Base-by-base conservation (phyloP, 1,140 invertebrate genomes). In the Caenorhabditis latens region DNA sequence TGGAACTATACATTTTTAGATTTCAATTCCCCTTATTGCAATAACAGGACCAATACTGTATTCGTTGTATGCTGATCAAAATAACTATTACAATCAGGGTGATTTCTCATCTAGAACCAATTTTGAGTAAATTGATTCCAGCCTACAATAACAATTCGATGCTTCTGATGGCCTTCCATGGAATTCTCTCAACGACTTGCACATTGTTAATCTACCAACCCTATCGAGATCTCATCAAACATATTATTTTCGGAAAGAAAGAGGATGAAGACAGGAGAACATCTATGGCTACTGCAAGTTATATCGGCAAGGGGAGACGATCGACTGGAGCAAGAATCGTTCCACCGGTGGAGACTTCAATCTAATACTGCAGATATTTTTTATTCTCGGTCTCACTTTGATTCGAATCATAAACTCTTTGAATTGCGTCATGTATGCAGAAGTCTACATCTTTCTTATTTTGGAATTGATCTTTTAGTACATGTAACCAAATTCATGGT, bases 61-160 rank as follows among this genome's bases (percentile, higher is more conserved):
- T n/a, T 43, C 65, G 1, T 71, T 71, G 65, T 71, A 71, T 43
- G 65, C 65, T 7, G 65, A 46, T n/a, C 1, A 7, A 14, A 71
- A 43, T 16, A 71, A 46, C 11, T 71, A 71, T 71, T 71, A 71
- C 19, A 71, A 71, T 71, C 65, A 71, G 46, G 65, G 65, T 46
- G 42, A 19, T 43, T 63, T 71, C 32, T n/a, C 32, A 14, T 32
- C 2, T 65, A 65, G 24, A 40, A 40, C 13, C 6, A 32, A 42
- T 32, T 65, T 7, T n/a, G n/a, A 61, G 0, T 3, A 8, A 1
- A 61, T n/a, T n/a, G 14, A 0, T 71, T 71, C 8, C 65, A 71
- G 65, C 65, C 46, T 43, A 43, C 8, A 71, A 71, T 14, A 71
- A 71, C 42, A 71, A 71, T 8, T 40, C 65, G 65, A 71, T 71